Base-by-base conservation (phyloP, 2,113 vertebrate species). In the Platycercus adscitus region DNA sequence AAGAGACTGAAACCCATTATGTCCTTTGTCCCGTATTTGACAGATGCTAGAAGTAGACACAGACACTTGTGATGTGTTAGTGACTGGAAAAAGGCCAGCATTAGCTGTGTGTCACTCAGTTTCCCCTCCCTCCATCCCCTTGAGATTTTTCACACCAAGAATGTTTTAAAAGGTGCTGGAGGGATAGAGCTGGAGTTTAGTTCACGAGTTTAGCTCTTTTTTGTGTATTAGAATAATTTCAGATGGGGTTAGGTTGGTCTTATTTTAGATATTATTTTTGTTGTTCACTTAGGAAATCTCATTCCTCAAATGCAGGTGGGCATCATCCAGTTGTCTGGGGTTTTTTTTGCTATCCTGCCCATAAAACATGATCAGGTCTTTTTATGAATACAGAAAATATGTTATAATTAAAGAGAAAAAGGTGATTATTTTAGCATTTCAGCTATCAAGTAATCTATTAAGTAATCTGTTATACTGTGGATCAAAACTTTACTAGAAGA, bases 101-200 rank as follows among this genome's bases (percentile, higher is more conserved):
- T 56, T 91, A 41, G 52, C 18, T 76, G 28, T 24, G 9, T 44
- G 37, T 61, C 68, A 47, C n/a, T 83, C 17, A n/a, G 52, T 18
- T 2, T 8, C 2, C 35, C 7, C 33, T 16, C 9, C 7, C 6
- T 0, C 43, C 4, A 47, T 21, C 46, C 46, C 46, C 46, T 6
- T 6, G 17, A 65, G 21, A 35, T 47, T 81, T 76, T 71, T 77
- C 56, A 46, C 16, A 29, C 4, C 31, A 66, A 56, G 13, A 50
- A 47, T 31, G 13, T 72, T 68, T 77, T 23, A 58, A 63, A 81
- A 72, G 3, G 29, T 63, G 76, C 63, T 2, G 4, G 26, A 78
- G 46, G 28, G 28, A 33, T 61, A 13, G 46, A 65, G 20, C 15
- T 87, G 9, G 8, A 33, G 78, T 23, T 58, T n/a, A 58, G 53